Base-by-base conservation (phyloP, 2,888 invertebrate genomes). In the Xanthia togata region DNA sequence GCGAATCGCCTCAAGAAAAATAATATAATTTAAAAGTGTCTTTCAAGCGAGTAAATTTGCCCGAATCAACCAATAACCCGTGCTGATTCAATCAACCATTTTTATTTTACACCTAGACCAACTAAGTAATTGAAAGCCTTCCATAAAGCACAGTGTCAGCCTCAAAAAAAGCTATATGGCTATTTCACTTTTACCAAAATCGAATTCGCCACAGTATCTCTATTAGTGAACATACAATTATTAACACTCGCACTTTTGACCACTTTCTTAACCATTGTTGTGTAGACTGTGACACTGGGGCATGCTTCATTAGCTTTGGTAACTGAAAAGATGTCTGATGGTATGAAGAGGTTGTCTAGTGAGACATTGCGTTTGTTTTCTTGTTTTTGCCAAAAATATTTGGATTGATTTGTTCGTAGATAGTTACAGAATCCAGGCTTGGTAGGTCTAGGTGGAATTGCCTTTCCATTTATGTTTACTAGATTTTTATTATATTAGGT, bases 161-260 rank as follows among this genome's bases (percentile, higher is more conserved):
- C 26, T n/a, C 50, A 47, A 63, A 67, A 70, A 70, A 76, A 4
- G 4, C 1, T 8, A 44, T 20, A n/a, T 23, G 64, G 67, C 35
- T 78, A 67, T 75, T 79, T 84, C 73, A 87, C 85, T 86, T 79
- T 84, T 86, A 87, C 85, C 68, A 17, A 74, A 59, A 72, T 31
- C 53, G 44, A 71, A 79, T 87, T 62, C 26, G 78, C 31, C 70
- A 76, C 73, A 79, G 69, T 50, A 72, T 62, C 72, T 60, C 63
- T 78, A 78, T 81, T 73, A 70, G 75, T 26, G 55, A 47, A 55
- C 70, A 65, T 20, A 70, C 63, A 71, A 83, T 87, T 87, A 81
- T 85, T 77, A 68, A 79, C 88, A 88, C 89, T 89, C 85, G 57
- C 87, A 85, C 84, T 89, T 84, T 76, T 84, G 5, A 26, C 71